Percentiles rank a stretch among this genome's conserved stretches.
These are phyloP conservation scores for Probaryconus sp. DNA, from an alignment of 1,140 invertebrate species.

Conservation along the genomic window DNA sequence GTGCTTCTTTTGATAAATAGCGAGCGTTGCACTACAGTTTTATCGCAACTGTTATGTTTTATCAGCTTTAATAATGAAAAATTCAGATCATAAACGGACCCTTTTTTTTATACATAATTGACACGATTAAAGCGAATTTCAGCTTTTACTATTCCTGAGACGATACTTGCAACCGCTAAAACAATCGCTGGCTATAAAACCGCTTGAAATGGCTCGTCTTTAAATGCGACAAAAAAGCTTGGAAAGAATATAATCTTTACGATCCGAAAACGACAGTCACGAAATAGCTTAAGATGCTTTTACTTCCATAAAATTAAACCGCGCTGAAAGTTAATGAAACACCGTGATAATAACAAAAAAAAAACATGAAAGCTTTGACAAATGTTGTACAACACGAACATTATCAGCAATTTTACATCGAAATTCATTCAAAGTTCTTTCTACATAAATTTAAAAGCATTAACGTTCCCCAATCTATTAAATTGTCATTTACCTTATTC, in stretches of 20 bases:
- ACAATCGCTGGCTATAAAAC: constrained; percentile 38
- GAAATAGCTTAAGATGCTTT: constrained; percentile 40
- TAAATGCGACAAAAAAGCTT: constrained; percentile 41
- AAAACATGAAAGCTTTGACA: constrained; percentile 3
- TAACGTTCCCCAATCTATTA: too few species aligned
- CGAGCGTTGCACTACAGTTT: constrained; percentile 4
- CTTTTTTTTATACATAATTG: constrained; percentile 36
- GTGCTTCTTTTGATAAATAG: constrained; percentile 9
- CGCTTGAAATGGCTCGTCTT: constrained; percentile 27
- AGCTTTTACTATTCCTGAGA: constrained; percentile 20
- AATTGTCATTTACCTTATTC: too few species aligned
- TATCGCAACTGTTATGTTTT: constrained; percentile 12
- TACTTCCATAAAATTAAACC: constrained; percentile 47
- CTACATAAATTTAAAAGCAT: too few species aligned
- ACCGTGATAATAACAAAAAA: constrained; percentile 12
- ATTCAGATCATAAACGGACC: constrained; percentile 25
- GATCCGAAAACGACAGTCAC: constrained; percentile 38
- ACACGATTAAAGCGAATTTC: constrained; percentile 28
- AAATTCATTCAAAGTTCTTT: too few species aligned
- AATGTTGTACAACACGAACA: constrained; percentile 9
- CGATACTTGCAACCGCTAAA: constrained; percentile 32
- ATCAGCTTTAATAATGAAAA: constrained; percentile 34
- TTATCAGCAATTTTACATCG: constrained; percentile 1
- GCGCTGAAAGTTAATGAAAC: constrained; percentile 40
- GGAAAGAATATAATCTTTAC: constrained; percentile 44